Base-by-base conservation (phyloP, 23 tunicate species). In the Styela clava region DNA sequence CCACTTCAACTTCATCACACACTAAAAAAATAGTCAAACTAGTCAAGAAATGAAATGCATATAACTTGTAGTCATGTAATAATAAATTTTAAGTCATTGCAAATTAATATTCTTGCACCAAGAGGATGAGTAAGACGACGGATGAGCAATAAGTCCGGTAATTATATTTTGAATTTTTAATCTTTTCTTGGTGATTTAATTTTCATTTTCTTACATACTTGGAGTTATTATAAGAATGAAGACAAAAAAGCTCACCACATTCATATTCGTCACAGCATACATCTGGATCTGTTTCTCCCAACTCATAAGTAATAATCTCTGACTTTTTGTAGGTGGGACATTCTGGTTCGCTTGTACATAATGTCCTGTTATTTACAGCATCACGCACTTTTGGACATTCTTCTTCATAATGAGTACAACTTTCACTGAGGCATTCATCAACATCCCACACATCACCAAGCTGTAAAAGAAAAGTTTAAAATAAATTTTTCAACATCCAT, bases 301-400 rank as follows among this genome's bases (percentile, higher is more conserved):
- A 16, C 31, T 28, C 71, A 67, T 67, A 67, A 29, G 71, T 67
- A 25, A 25, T 21, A 67, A 25, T 67, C 21, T 25, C n/a, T 25
- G 1, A 25, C 16, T 1, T 25, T 23, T 67, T 27, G 22, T 67
- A 67, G 0, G 19, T 23, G 0, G 71, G 71, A 67, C 71, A 67
- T 1, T 28, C 71, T 19, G 31, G 31, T 67, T 27, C 31, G 22
- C 71, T 28, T 16, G 30, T 28, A 67, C 71, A 67, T 0, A 25
- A 16, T 28, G 30, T 28, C 16, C 30, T 28, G 22, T 1, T 28
- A 25, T 67, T 28, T 25, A 67, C 31, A 44, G 56, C 56, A 25
- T 67, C 71, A 25, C 71, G 71, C 19, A 67, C 71, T 67, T 67
- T 16, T 28, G 71, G 71, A 67, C 71, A 67, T 67, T 67, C 71